Conservation (phyloP, 2,888 invertebrate species). For the Hirtodrosophila confusa region DNA sequence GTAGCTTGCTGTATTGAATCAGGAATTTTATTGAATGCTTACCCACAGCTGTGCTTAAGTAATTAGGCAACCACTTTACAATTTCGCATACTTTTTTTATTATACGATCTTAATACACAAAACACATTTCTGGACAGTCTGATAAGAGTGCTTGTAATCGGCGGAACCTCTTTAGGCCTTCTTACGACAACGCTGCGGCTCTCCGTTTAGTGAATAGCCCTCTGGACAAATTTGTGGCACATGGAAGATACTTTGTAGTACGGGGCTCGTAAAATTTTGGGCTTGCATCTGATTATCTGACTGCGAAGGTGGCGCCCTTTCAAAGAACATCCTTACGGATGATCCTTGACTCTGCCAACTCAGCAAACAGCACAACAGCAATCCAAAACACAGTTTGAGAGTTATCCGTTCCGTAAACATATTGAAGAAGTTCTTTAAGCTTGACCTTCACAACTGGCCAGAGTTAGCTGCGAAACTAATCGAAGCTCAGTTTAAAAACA, state of each 20-base stretch:
- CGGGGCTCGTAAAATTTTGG: background rate
- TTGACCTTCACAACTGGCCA: conserved; percentile 8
- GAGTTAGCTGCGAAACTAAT: conserved; percentile 30
- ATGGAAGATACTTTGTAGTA: conserved; percentile 35
- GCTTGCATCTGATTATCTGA: background rate
- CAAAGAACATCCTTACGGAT: background rate
- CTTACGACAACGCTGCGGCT: conserved; percentile 35
- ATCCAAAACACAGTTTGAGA: conserved; percentile 10
- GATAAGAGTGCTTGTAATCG: background rate
- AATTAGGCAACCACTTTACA: conserved; percentile 8
- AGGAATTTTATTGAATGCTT: background rate
- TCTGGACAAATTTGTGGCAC: conserved; percentile 29
- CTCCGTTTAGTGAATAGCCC: conserved; percentile 29
- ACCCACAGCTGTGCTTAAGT: background rate
- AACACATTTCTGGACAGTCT: conserved; percentile 8
- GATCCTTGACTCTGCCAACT: background rate
- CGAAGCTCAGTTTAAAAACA: background rate
- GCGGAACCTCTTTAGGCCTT: conserved; percentile 21
- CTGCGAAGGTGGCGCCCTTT: background rate
- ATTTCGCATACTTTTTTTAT: conserved; percentile 1
- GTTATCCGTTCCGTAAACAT: conserved; percentile 10
- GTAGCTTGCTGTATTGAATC: no score
- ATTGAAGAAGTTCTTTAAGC: background rate
- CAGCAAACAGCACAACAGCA: conserved; percentile 28
- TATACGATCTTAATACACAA: background rate